phyloP scores from a whole-genome alignment of 2,113 vertebrate genomes.

The Bothrops jararaca region DNA sequence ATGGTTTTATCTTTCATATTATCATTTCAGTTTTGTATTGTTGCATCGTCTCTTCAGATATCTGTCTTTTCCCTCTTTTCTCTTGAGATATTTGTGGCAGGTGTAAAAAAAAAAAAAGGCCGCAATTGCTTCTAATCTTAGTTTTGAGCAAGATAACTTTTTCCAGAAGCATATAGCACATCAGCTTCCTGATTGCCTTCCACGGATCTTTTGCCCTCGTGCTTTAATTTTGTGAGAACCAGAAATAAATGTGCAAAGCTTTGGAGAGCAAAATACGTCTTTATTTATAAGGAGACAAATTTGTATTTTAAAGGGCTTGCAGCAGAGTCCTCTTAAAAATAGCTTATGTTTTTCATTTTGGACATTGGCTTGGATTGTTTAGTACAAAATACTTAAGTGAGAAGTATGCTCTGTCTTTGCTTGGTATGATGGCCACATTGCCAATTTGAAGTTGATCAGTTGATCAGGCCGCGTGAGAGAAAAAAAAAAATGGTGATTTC shows the following conservation, averaged over 20 bases:
- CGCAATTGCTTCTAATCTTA: not conserved
- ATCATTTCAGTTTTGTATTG: not conserved
- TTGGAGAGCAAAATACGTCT: not conserved
- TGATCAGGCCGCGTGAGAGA: not conserved
- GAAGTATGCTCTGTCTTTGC: not conserved
- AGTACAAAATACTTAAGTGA: not conserved
- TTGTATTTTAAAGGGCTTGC: rapidly evolving
- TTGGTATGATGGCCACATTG: not conserved
- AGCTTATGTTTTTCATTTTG: not conserved
- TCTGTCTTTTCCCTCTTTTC: not conserved
- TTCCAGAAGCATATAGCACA: conserved; percentile 4
- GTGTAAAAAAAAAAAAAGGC: not conserved
- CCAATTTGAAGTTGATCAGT: not conserved
- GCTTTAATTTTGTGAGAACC: not conserved
- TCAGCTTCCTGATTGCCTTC: not conserved
- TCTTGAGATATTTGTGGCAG: not conserved
- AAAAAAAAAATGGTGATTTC: not conserved
- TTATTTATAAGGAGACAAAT: not conserved
- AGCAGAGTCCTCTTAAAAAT: not conserved
- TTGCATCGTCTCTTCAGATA: not conserved
- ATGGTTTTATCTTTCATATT: not conserved
- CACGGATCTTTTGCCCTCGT: rapidly evolving
- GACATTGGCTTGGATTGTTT: not conserved
- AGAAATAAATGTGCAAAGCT: not conserved
- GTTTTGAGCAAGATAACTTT: conserved; percentile 5